phyloP scores from a whole-genome alignment of 2,113 vertebrate species.

The Loxodonta africana region DNA sequence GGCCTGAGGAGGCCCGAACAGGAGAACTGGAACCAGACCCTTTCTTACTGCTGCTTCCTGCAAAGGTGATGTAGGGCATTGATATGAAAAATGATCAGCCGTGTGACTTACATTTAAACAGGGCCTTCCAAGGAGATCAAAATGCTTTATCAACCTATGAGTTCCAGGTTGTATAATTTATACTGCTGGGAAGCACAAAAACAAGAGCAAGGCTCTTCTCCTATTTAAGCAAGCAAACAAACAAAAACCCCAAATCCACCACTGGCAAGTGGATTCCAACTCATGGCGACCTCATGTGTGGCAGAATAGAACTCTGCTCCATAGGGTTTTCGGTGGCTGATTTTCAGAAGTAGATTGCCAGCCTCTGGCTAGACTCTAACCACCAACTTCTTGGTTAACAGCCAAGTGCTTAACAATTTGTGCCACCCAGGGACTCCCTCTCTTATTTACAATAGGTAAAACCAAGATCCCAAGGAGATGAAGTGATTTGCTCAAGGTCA shows the following conservation, averaged over 20 bases:
- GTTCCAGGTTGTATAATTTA: background rate
- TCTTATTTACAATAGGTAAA: background rate
- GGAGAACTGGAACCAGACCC: background rate
- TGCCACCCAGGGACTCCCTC: background rate
- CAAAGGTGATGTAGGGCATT: rapidly evolving
- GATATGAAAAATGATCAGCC: background rate
- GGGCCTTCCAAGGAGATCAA: background rate
- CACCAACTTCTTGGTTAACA: background rate
- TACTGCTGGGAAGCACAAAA: background rate
- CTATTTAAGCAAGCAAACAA: background rate
- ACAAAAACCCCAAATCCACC: background rate
- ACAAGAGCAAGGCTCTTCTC: background rate
- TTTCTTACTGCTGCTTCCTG: background rate
- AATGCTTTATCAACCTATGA: background rate
- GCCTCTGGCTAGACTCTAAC: background rate
- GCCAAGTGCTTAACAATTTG: background rate
- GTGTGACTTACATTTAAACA: background rate
- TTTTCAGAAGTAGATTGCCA: background rate
- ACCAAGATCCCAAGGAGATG: background rate
- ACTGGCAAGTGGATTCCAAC: background rate
- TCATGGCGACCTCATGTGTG: background rate
- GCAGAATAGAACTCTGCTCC: background rate
- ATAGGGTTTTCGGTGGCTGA: background rate
- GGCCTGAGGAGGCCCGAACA: background rate
- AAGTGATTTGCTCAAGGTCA: background rate